Percentiles rank a stretch among this genome's conserved stretches.
Conservation (phyloP, 2,113 vertebrate species). For the Phalacrocorax brasilianus region DNA sequence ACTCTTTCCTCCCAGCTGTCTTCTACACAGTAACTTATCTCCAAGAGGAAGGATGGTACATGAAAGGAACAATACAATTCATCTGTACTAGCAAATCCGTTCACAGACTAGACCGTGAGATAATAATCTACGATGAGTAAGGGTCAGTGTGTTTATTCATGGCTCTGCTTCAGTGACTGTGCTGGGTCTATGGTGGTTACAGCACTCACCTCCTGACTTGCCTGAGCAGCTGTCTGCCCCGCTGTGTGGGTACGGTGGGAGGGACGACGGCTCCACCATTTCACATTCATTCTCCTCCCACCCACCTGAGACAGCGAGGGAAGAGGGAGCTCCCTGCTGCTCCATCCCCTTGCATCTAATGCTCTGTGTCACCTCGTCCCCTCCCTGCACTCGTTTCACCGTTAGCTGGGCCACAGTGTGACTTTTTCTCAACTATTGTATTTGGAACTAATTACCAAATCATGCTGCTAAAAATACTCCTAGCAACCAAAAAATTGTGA, state of each 20-base stretch:
- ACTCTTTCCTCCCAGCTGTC: neutral
- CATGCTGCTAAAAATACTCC: constrained; percentile 7
- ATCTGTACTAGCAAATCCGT: neutral
- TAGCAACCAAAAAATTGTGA: constrained; percentile 19
- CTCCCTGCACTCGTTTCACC: neutral
- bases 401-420: neutral
- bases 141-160: neutral
- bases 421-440: neutral
- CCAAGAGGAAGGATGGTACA: neutral
- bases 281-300: neutral
- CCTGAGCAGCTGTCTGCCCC: neutral
- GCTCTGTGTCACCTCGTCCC: neutral
- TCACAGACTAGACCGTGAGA: neutral
- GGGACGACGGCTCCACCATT: neutral
- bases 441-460: constrained; percentile 16
- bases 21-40: neutral
- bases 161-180: neutral
- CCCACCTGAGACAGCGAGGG: neutral
- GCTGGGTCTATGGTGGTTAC: neutral
- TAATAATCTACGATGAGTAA: neutral
- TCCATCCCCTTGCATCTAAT: neutral
- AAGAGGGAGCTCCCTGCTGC: neutral
- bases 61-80: neutral
- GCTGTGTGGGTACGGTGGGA: neutral
- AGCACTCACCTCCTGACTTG: neutral